Evolutionary conservation across 2,888 invertebrate species (phyloP), one percentile per base, ranked within the genome.

Genomic region (Cataglyphis albicans): DNA sequence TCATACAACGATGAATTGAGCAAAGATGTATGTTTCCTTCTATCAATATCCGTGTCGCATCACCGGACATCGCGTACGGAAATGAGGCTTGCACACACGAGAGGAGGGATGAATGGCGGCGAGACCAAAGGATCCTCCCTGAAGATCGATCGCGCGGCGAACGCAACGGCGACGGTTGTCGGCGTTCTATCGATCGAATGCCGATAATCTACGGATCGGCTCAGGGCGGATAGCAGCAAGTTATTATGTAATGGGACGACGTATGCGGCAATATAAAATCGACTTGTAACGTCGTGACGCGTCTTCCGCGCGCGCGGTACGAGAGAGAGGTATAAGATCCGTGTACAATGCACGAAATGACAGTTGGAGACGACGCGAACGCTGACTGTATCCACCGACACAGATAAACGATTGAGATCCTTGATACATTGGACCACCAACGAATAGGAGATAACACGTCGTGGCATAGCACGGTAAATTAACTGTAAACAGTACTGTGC

Each of bases 341-440:
- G 68, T 55, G 85, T 63, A 88, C 85, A 88, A 91, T 87, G 76
- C 82, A 85, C 81, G 86, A 87, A 88, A 81, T 83, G 88, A 90
- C 90, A 91, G 90, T 89, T 88, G 85, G 88, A 52, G 52, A 52
- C n/a, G 52, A 87, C 87, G 86, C 81, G 83, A 38, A 76, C 65
- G 76, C 80, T 78, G 85, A 84, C 85, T 82, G 84, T 86, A 84
- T 82, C 82, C 86, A 84, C 85, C 83, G 89, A 78, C 84, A 88
- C 89, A 91, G 91, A 91, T 90, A 91, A 91, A 91, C 89, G 92
- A 92, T 92, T 90, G 88, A 83, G 85, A 92, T 91, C 92, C 90
- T 88, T 91, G 90, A 91, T 86, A 87, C 86, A 44, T 32, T 63
- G 90, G 92, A 92, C 92, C 92, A 92, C 92, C 92, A 89, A 89